Evolutionary conservation across 2,888 invertebrate species (phyloP), one percentile per base, ranked within the genome.

Genomic region (Drosophila setosimentum): DNA sequence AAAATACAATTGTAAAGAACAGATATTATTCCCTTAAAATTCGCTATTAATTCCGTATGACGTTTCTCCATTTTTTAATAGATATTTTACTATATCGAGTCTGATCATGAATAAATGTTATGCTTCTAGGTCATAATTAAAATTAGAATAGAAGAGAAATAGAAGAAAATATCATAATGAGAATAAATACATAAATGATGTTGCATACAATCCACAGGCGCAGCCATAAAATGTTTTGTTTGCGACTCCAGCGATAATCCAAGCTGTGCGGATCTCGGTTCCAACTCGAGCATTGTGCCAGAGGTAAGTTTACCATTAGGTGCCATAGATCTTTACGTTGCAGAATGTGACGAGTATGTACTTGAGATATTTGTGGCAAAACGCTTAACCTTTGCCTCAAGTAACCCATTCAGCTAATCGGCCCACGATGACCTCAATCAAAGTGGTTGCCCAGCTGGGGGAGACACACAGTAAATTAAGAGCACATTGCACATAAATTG

Each of bases 241-340:
- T 95, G 95, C 89, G 94, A 94, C 73, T 94, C 94, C 18, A 93
- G 93, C 68, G 92, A 93, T 65, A 94, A 94, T 91, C 93, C 94
- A 8, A 93, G 94, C 73, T 95, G 95, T 89, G 92, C 92, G 21
- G 94, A 95, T 89, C 75, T 93, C 45, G 85, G 80, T 63, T 83
- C 91, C 29, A 91, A 92, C 65, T 83, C 89, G 24, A 92, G 87
- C 82, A 92, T 93, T 70, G 82, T 85, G 57, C 73, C 93, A 7
- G 92, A 92, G 91, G 93, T 93, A 76, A 91, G 92, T 76, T 27
- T 7, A 32, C 32, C 13, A 2, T 11, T 11, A 51, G 13, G 54
- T 35, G 54, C 18, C 53, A 35, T 35, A 54, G 27, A 54, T 35
- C 35, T 51, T 29, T 21, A 2, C 7, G 16, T 45, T 8, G 21